A percentile compares a stretch with the other conserved stretches of the same genome.
Evolutionary conservation across 2,797 vertebrate species (phyloP).

Genomic region (Sebastes flavidus): DNA sequence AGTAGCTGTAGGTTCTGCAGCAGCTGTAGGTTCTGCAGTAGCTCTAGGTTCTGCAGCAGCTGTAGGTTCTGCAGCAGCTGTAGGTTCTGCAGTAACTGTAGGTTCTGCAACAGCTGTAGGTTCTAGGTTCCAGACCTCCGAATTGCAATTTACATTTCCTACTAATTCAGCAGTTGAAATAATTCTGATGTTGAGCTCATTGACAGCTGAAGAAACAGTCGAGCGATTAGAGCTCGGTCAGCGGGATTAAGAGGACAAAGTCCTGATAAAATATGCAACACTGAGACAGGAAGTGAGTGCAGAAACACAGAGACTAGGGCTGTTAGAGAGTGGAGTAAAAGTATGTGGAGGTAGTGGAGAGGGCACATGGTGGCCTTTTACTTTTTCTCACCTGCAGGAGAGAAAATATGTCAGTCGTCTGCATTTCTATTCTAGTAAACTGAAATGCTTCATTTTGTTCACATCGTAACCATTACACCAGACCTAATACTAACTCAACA

Average conservation of each 20-base stretch:
- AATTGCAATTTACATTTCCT: neutral
- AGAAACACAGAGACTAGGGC: neutral
- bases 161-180: neutral
- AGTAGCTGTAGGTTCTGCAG: neutral
- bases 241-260: neutral
- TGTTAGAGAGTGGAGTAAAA: neutral
- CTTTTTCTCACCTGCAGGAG: neutral
- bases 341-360: neutral
- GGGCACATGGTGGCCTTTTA: neutral
- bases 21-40: neutral
- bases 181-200: neutral
- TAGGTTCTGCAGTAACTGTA: too few relatives aligned
- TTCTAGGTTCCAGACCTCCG: neutral
- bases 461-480: neutral
- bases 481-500: neutral
- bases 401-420: neutral
- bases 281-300: neutral
- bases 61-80: fast-evolving
- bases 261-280: neutral
- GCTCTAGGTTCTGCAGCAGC: too few relatives aligned
- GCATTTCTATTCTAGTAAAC: neutral
- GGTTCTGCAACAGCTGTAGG: too few relatives aligned
- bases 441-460: neutral
- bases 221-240: neutral
- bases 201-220: neutral